Percentiles rank a stretch among this genome's conserved stretches.
Evolutionary conservation across 2,113 vertebrate species (phyloP).

Genomic region (Mola mola): DNA sequence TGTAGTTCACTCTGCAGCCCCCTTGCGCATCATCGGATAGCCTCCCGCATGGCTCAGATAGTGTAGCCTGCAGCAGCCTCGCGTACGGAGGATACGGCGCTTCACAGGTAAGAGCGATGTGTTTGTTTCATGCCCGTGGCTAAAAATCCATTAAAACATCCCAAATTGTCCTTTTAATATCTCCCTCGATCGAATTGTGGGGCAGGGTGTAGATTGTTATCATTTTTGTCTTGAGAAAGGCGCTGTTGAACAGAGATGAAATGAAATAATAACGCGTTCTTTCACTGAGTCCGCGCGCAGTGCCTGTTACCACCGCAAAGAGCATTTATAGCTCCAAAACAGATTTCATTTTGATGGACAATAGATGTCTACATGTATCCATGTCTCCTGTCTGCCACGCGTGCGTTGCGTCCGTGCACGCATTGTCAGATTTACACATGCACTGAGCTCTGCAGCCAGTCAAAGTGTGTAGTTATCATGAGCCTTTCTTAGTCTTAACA

Average conservation of each 20-base stretch:
- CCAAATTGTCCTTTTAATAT: background rate
- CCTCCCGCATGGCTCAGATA: constrained; percentile 53
- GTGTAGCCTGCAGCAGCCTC: constrained; percentile 52
- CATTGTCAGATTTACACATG: constrained; percentile 32
- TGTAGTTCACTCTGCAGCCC: background rate
- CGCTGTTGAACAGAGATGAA: constrained; percentile 17
- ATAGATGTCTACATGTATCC: background rate
- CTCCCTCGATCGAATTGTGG: background rate
- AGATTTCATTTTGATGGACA: background rate
- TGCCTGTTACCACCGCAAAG: background rate
- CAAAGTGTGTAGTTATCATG: background rate
- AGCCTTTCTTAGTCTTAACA: constrained; percentile 7
- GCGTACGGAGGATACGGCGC: constrained; percentile 41
- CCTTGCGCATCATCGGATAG: constrained; percentile 25
- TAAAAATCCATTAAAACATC: background rate
- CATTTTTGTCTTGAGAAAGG: constrained; percentile 11
- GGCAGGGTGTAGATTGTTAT: background rate
- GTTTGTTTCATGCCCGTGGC: constrained; percentile 28
- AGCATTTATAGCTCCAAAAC: background rate
- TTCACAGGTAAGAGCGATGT: constrained; percentile 62
- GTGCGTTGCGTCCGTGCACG: constrained; percentile 1
- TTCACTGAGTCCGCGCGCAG: constrained; percentile 1
- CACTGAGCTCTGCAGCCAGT: constrained; percentile 35
- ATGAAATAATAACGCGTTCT: constrained; percentile 43
- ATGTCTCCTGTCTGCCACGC: constrained; percentile 14